Evolutionary conservation across 1,140 invertebrate species (phyloP).

Genomic region (Scaptomyza hsui): DNA sequence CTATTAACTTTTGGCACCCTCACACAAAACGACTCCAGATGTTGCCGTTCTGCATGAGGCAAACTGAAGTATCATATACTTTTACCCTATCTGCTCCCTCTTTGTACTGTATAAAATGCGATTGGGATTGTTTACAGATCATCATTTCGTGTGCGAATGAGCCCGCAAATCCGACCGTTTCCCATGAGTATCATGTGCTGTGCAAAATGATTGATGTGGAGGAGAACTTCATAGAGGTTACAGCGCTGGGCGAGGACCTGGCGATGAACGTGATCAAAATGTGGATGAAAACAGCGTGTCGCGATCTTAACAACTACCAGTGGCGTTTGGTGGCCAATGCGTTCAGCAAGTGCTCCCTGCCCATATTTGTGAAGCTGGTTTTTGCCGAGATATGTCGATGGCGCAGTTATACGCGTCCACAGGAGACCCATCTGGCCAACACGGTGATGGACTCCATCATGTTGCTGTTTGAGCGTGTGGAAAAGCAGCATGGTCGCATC

Average conservation of each 20-base stretch:
- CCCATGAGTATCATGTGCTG: slow-evolving; percentile 93
- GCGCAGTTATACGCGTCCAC: slow-evolving; percentile 97
- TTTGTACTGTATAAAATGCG: slow-evolving; percentile 4
- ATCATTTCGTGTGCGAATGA: slow-evolving; percentile 95
- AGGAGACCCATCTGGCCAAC: slow-evolving; percentile 95
- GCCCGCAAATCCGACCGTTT: slow-evolving; percentile 93
- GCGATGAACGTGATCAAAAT: slow-evolving; percentile 96
- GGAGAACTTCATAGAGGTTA: slow-evolving; percentile 97
- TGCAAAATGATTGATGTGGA: slow-evolving; percentile 95
- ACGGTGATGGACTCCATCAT: slow-evolving; percentile 99
- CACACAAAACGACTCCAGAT: slow-evolving; percentile 32
- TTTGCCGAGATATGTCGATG: slow-evolving; percentile 98
- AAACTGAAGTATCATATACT: slow-evolving; percentile 43
- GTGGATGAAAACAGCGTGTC: slow-evolving; percentile 96
- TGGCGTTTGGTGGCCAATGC: slow-evolving; percentile 97
- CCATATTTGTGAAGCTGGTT: slow-evolving; percentile 98
- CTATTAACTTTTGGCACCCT: slow-evolving; percentile 38
- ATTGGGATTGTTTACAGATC: slow-evolving; percentile 86
- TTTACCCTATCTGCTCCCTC: slow-evolving; percentile 30
- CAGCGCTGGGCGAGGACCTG: slow-evolving; percentile 95
- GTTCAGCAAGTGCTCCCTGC: slow-evolving; percentile 96
- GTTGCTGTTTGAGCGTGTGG: slow-evolving; percentile 97
- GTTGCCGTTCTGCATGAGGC: slow-evolving; percentile 76
- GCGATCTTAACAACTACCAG: slow-evolving; percentile 96
- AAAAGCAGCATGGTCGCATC: slow-evolving; percentile 96